Conservation (phyloP, 2,113 vertebrate genomes). For the Leucosticte australis region DNA sequence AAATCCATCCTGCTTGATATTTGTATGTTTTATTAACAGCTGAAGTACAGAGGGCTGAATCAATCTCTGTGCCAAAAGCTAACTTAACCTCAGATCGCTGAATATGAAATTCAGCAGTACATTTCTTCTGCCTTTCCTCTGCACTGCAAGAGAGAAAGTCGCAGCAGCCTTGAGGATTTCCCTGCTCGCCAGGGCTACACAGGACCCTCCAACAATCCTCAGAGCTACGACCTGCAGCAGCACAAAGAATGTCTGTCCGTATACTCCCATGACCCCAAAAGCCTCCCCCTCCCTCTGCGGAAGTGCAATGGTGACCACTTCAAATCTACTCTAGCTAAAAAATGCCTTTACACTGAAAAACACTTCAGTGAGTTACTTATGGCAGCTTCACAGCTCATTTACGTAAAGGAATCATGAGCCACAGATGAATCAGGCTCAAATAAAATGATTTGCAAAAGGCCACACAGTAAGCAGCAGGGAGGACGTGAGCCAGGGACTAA, state of each 20-base stretch:
- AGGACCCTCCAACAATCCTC: background rate
- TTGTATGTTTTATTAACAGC: background rate
- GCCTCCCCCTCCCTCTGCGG: background rate
- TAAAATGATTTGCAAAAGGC: slow-evolving; percentile 14
- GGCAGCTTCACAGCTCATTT: slow-evolving; percentile 16
- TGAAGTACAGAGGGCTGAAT: background rate
- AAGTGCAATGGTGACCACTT: background rate
- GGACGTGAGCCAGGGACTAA: background rate
- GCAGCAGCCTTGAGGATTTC: background rate
- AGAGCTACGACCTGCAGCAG: background rate
- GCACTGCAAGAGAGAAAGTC: background rate
- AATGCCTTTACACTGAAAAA: background rate
- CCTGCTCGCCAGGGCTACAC: background rate
- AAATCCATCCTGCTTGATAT: background rate
- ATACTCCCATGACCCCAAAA: background rate
- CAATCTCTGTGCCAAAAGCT: background rate
- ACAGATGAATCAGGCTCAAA: slow-evolving; percentile 23
- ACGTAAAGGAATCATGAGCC: background rate
- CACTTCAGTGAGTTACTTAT: background rate
- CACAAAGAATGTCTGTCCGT: background rate
- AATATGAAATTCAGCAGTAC: background rate
- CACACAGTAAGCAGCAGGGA: background rate
- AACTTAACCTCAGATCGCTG: background rate
- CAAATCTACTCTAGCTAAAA: background rate
- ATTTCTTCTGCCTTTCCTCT: background rate